phyloP scores from a whole-genome alignment of 1,140 invertebrate species.

The Sipha flava region DNA sequence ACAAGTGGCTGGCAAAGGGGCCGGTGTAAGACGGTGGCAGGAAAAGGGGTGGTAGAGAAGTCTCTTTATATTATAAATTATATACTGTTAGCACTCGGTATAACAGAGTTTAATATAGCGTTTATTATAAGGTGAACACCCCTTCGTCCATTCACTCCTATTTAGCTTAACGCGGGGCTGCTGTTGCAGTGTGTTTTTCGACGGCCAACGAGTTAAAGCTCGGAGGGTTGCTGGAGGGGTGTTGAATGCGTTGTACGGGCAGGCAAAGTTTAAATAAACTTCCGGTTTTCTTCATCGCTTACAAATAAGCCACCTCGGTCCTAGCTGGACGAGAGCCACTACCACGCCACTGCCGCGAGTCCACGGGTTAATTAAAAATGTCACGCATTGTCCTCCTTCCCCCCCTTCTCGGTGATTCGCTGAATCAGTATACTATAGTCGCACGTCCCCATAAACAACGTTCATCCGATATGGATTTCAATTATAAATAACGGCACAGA shows the following conservation, averaged over 20 bases:
- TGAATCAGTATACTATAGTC: too few relatives aligned
- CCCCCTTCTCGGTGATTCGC: neutral
- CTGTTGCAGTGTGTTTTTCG: neutral
- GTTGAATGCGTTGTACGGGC: too few relatives aligned
- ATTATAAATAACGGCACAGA: neutral
- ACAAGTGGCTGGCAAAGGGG: neutral
- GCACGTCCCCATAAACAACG: too few relatives aligned
- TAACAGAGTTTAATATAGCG: constrained; percentile 4
- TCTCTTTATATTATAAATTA: neutral
- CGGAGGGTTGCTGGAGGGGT: neutral
- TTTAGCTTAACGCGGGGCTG: neutral
- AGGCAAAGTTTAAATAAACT: neutral
- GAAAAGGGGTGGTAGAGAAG: too few relatives aligned
- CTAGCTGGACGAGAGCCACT: neutral
- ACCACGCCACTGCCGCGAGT: too few relatives aligned
- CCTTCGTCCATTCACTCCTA: neutral
- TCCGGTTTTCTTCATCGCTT: neutral
- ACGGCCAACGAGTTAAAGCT: neutral
- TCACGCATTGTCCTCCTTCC: neutral
- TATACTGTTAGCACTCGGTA: neutral
- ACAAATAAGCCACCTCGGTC: neutral
- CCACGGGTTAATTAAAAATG: constrained; percentile 5
- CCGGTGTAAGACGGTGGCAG: neutral
- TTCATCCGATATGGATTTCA: neutral
- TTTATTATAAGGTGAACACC: neutral